Evolutionary conservation across 2,888 invertebrate species (phyloP).

Genomic region (Pimpla rufipes): DNA sequence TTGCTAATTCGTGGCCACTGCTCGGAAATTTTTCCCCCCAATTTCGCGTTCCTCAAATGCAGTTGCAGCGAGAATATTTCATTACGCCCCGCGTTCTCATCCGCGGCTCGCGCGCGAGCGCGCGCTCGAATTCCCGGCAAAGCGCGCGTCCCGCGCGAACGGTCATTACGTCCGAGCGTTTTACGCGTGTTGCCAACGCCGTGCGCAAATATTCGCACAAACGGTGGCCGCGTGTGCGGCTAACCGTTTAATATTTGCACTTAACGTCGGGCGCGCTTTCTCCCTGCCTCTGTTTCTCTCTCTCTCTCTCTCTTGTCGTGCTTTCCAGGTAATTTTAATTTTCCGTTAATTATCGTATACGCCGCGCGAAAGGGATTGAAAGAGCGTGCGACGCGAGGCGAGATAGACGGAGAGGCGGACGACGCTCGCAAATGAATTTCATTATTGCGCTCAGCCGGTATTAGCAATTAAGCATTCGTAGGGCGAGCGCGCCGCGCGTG

Average conservation of each 20-base stretch:
- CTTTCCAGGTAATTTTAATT: slow-evolving; percentile 27
- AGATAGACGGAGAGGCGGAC: neutral
- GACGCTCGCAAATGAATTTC: slow-evolving; percentile 34
- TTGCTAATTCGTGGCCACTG: too few relatives aligned
- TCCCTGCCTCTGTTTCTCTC: too few relatives aligned
- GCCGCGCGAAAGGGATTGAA: neutral
- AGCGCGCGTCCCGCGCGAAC: neutral
- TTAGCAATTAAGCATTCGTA: slow-evolving; percentile 46
- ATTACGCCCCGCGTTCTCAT: neutral
- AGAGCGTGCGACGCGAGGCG: neutral
- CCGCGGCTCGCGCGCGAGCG: too few relatives aligned
- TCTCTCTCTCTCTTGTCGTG: neutral
- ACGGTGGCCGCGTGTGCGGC: slow-evolving; percentile 12
- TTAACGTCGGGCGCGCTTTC: neutral
- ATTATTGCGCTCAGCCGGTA: slow-evolving; percentile 40
- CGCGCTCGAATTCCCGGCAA: neutral
- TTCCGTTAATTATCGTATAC: slow-evolving; percentile 49
- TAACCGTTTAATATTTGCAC: slow-evolving; percentile 46
- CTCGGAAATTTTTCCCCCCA: too few relatives aligned
- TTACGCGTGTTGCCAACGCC: slow-evolving; percentile 55
- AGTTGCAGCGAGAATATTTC: too few relatives aligned
- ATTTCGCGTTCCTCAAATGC: too few relatives aligned
- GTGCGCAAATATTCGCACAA: slow-evolving; percentile 41
- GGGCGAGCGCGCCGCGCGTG: neutral
- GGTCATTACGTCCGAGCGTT: slow-evolving; percentile 47